Base-by-base conservation (phyloP, 2,888 invertebrate genomes). In the Timandra comae region DNA sequence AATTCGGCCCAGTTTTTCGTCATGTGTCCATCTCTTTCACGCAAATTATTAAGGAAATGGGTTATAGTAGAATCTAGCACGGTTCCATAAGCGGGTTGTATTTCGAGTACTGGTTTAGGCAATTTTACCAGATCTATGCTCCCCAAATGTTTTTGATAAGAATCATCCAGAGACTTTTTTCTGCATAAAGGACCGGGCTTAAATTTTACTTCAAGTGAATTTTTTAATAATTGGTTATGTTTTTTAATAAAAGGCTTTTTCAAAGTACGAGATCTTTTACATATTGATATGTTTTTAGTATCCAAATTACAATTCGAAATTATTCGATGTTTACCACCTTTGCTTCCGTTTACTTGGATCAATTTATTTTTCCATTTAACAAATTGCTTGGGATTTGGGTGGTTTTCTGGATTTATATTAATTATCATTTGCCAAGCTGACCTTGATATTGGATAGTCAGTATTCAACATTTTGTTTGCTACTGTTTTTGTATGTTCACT, bases 131-230 rank as follows among this genome's bases (percentile, higher is more conserved):
- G 45, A 48, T 86, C 71, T 16, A 78, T 74, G 33, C 72, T 58
- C 48, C 88, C 88, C 41, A 80, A 62, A 23, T 77, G 67, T 49
- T 75, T 78, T 49, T 80, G 77, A 41, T 72, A 63, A 13, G 86
- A 78, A 41, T 72, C 51, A 44, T 84, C 87, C 12, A 88, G 64
- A 31, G 56, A 35, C 29, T 54, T 62, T 63, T 89, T 89, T 52
- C 70, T 86, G 30, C 70, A 63, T 27, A 90, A 60, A 2, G 90
- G 90, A 0, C 89, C 89, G 2, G 90, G 87, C 53, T 80, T 88
- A 56, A 89, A 88, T 49, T 75, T 76, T 7, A 86, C 46, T 37
- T 58, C 52, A 37, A 77, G 52, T 1, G 80, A 78, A 52, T 69
- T 65, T 25, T 60, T 52, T 38, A 80, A 46, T 22, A 78, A 64